Conservation (phyloP, 2,888 invertebrate genomes). For the Esperia sulphurella region DNA sequence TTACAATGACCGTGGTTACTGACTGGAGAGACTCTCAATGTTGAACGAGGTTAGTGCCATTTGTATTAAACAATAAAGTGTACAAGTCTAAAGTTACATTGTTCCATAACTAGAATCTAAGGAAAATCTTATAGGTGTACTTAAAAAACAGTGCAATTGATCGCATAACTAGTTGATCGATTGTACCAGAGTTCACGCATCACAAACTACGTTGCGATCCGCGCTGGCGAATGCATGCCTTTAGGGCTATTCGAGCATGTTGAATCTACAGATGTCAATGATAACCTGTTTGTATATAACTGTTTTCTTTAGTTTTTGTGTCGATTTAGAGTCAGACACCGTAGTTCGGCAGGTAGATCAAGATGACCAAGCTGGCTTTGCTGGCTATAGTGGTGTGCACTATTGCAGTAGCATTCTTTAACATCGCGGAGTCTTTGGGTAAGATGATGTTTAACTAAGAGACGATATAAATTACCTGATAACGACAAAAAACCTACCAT, state of each 20-base stretch:
- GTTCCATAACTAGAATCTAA: no score
- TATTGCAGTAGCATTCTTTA: background rate
- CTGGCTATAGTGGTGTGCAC: background rate
- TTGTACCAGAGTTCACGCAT: background rate
- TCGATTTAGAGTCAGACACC: background rate
- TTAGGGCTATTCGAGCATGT: conserved; percentile 25
- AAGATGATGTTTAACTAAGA: background rate
- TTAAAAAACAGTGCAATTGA: no score
- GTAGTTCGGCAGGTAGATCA: background rate
- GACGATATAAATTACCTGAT: no score
- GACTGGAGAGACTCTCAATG: no score
- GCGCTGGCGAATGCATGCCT: conserved; percentile 22
- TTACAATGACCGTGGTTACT: no score
- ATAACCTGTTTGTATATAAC: conserved; percentile 24
- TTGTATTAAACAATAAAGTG: no score
- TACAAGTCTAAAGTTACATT: no score
- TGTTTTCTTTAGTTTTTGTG: background rate
- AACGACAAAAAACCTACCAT: no score
- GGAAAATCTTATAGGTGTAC: no score
- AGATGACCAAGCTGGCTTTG: background rate
- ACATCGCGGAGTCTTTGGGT: background rate
- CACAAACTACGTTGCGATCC: conserved; percentile 6
- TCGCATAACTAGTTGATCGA: no score
- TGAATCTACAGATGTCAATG: conserved; percentile 11
- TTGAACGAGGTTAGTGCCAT: no score